Conservation (phyloP, 2,888 invertebrate species). For the Agapetus fuscipes region DNA sequence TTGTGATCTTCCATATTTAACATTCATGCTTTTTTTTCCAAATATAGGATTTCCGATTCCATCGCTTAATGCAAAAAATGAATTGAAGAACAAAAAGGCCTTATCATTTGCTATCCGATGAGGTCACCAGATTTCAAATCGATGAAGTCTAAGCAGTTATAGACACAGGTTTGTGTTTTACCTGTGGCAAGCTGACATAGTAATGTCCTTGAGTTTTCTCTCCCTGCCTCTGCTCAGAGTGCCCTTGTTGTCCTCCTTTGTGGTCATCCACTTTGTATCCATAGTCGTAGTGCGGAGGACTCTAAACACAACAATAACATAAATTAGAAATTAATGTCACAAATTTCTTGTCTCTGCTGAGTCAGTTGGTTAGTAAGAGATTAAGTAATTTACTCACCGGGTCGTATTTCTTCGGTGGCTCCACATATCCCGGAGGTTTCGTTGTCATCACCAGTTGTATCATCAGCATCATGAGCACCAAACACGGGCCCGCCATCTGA, state of each 20-base stretch:
- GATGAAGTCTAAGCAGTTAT: too few relatives aligned
- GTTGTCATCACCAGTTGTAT: slow-evolving; percentile 12
- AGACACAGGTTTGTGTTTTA: too few relatives aligned
- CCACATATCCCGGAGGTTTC: slow-evolving; percentile 23
- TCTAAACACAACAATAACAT: slow-evolving; percentile 25
- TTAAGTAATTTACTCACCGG: slow-evolving; percentile 16
- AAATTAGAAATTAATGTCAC: background rate
- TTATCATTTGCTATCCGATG: too few relatives aligned
- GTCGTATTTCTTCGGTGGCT: slow-evolving; percentile 22
- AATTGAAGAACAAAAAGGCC: too few relatives aligned
- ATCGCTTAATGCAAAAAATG: too few relatives aligned
- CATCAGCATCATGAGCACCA: too few relatives aligned
- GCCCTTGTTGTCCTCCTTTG: slow-evolving; percentile 34
- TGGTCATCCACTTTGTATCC: slow-evolving; percentile 35
- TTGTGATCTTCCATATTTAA: too few relatives aligned
- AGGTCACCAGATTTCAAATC: too few relatives aligned
- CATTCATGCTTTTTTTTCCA: too few relatives aligned
- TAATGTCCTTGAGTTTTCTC: slow-evolving; percentile 37
- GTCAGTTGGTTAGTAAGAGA: background rate
- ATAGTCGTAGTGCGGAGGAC: slow-evolving; percentile 43
- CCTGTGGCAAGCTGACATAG: slow-evolving; percentile 27
- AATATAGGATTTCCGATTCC: too few relatives aligned
- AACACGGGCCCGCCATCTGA: too few relatives aligned
- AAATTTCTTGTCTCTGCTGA: background rate
- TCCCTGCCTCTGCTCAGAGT: slow-evolving; percentile 35